Evolutionary conservation across 2,888 invertebrate species (phyloP).

Genomic region (Hartigia nigra): DNA sequence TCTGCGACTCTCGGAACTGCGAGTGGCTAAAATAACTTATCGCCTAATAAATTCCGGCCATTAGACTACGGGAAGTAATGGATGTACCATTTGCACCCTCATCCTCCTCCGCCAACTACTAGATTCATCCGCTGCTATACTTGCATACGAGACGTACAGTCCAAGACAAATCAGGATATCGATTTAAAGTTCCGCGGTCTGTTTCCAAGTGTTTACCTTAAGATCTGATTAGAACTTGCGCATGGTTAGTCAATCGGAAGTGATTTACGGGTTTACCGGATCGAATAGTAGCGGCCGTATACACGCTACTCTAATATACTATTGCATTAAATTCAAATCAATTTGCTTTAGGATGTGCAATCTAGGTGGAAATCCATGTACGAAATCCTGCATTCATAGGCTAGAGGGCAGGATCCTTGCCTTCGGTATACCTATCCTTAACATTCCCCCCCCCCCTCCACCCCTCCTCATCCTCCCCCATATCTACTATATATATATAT

Average conservation of each 20-base stretch:
- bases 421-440: background rate
- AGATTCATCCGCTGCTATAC: background rate
- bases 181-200: conserved; percentile 27
- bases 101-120: background rate
- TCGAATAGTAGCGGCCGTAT: background rate
- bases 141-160: background rate
- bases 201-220: conserved; percentile 27
- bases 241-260: conserved; percentile 17
- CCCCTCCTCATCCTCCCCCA: background rate
- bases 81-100: conserved; percentile 57
- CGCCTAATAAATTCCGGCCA: conserved; percentile 59
- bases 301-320: background rate
- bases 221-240: conserved; percentile 27
- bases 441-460: background rate
- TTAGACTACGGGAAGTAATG: conserved; percentile 58
- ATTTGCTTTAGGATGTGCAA: background rate
- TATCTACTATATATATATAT: background rate
- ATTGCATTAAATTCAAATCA: background rate
- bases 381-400: background rate
- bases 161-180: conserved; percentile 18
- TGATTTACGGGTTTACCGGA: conserved; percentile 21
- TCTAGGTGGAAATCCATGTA: background rate
- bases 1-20: conserved; percentile 10
- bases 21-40: conserved; percentile 52
- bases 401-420: background rate